These are phyloP conservation scores for Triplophysa yarkandensis DNA, from an alignment of 2,797 vertebrate genomes.

Conservation along the genomic window DNA sequence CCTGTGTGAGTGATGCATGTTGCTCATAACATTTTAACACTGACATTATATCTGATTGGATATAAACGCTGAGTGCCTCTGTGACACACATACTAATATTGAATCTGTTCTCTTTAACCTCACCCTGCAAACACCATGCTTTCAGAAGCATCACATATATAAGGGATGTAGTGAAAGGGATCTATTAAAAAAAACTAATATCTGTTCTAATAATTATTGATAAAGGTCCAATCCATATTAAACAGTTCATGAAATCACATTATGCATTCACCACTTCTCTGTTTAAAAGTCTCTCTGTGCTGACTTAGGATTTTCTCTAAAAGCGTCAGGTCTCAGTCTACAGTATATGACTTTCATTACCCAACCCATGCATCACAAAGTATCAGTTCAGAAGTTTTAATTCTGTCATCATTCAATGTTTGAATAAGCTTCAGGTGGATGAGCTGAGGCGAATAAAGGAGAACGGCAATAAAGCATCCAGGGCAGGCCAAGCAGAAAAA, in stretches of 20 bases:
- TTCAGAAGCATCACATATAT: neutral
- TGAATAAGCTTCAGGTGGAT: slow-evolving; percentile 78
- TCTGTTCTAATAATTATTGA: slow-evolving; percentile 12
- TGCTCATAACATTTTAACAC: slow-evolving; percentile 24
- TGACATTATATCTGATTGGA: neutral
- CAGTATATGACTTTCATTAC: slow-evolving; percentile 32
- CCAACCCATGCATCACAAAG: slow-evolving; percentile 9
- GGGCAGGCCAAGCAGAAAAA: slow-evolving; percentile 57
- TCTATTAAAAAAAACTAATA: neutral
- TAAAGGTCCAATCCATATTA: slow-evolving; percentile 13
- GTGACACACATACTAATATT: neutral
- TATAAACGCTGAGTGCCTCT: neutral
- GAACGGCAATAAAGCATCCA: slow-evolving; percentile 74
- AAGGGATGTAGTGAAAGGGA: too few species aligned
- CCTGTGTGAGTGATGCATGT: slow-evolving; percentile 36
- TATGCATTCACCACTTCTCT: slow-evolving; percentile 22
- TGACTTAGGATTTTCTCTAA: slow-evolving; percentile 22
- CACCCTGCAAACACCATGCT: neutral
- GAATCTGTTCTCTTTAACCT: slow-evolving; percentile 1
- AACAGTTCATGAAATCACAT: neutral
- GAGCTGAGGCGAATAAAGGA: slow-evolving; percentile 82
- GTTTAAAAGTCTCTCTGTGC: slow-evolving; percentile 19
- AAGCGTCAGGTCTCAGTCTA: slow-evolving; percentile 1
- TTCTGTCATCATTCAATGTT: slow-evolving; percentile 24
- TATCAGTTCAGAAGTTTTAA: slow-evolving; percentile 29